Evolutionary conservation across 2,888 invertebrate species (phyloP).

Genomic region (Tetranychus truncatus): DNA sequence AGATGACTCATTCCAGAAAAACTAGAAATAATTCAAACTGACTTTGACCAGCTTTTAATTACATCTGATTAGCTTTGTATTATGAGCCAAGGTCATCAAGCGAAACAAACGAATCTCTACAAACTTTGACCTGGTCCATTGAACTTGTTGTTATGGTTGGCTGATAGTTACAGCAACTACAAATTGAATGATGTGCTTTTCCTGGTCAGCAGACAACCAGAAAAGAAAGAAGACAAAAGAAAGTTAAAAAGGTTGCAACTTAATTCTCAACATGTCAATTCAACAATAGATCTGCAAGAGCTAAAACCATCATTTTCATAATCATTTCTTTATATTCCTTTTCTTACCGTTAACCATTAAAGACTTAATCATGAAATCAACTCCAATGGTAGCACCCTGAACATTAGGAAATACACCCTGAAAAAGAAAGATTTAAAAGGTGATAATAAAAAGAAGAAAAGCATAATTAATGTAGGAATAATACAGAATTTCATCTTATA

Average conservation of each 20-base stretch:
- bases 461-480: slow-evolving; percentile 11
- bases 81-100: background rate
- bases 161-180: background rate
- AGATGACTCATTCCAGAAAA: no score
- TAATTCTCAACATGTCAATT: no score
- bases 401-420: slow-evolving; percentile 89
- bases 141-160: background rate
- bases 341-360: slow-evolving; percentile 82
- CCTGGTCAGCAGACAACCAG: background rate
- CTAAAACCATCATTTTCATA: background rate
- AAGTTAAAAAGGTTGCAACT: background rate
- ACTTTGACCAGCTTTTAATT: background rate
- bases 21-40: background rate
- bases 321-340: background rate
- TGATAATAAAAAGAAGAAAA: slow-evolving; percentile 7
- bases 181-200: background rate
- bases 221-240: slow-evolving; percentile 1
- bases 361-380: slow-evolving; percentile 98
- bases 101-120: background rate
- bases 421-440: background rate
- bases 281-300: background rate
- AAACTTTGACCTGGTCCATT: background rate
- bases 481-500: background rate
- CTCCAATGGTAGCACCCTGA: slow-evolving; percentile 94
- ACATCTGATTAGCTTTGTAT: background rate